Evolutionary conservation across 2,113 vertebrate species (phyloP).

Genomic region (Rhegmatorhina hoffmannsi): DNA sequence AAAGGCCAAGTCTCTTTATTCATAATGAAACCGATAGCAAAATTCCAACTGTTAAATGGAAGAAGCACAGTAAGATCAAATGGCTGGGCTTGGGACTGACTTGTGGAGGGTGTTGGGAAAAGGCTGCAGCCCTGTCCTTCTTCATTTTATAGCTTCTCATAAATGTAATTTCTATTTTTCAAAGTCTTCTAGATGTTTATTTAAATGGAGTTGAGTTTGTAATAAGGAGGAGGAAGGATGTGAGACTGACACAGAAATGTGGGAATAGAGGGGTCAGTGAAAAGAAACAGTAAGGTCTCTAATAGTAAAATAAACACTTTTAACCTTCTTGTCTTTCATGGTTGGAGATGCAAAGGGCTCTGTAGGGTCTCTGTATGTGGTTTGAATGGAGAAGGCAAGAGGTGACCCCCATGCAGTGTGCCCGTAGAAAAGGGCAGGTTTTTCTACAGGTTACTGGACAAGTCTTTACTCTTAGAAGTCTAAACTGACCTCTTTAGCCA

Average conservation of each 20-base stretch:
- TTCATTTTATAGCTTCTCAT: not conserved
- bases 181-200: not conserved
- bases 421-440: not conserved
- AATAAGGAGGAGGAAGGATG: not conserved
- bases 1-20: not conserved
- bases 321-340: not conserved
- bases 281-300: not conserved
- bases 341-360: not conserved
- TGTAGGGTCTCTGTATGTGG: not conserved
- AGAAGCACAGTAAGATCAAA: not conserved
- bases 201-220: not conserved
- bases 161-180: not conserved
- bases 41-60: not conserved
- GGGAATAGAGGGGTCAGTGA: not conserved
- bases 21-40: not conserved
- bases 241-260: not conserved
- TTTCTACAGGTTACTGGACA: not conserved
- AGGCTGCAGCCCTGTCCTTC: not conserved
- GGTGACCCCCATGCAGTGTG: not conserved
- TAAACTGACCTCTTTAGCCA: not conserved
- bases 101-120: not conserved
- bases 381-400: not conserved
- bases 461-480: not conserved
- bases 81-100: not conserved
- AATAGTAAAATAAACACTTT: not conserved